A percentile compares a stretch with the other conserved stretches of the same genome.
Conservation (phyloP, 1,140 invertebrate species). For the Batillaria attramentaria region DNA sequence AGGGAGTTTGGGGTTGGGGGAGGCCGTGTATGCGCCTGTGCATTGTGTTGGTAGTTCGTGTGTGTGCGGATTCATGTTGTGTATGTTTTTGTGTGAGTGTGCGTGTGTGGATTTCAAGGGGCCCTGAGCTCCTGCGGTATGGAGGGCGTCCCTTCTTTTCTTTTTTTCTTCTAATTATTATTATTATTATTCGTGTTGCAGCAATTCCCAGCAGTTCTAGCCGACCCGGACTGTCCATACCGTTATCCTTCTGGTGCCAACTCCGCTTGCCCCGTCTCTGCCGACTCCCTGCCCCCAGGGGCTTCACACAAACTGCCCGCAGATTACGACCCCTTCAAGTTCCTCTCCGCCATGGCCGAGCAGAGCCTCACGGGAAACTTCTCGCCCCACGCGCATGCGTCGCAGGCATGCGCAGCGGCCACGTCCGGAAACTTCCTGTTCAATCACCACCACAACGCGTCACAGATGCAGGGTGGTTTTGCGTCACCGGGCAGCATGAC, state of each 20-base stretch:
- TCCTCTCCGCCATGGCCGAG: conserved; percentile 41
- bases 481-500: conserved; percentile 23
- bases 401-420: background rate
- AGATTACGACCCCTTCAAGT: conserved; percentile 41
- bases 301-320: conserved; percentile 4
- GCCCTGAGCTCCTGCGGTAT: too few relatives aligned
- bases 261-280: background rate
- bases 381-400: conserved; percentile 3
- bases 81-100: background rate
- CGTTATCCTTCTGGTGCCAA: background rate
- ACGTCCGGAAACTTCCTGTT: conserved; percentile 5
- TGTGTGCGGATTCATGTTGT: background rate
- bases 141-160: background rate
- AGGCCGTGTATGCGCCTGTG: too few relatives aligned
- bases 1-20: too few relatives aligned
- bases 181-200: background rate
- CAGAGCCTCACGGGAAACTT: conserved; percentile 40
- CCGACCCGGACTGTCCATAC: conserved; percentile 19
- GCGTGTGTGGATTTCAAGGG: background rate
- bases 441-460: conserved; percentile 15
- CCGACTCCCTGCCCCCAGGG: background rate
- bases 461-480: background rate
- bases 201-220: conserved; percentile 21
- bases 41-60: background rate
- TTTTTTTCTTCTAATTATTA: background rate